A percentile compares a stretch with the other conserved stretches of the same genome.
Evolutionary conservation across 2,888 invertebrate genomes (phyloP).

Genomic region (Acanthosoma haemorrhoidale): DNA sequence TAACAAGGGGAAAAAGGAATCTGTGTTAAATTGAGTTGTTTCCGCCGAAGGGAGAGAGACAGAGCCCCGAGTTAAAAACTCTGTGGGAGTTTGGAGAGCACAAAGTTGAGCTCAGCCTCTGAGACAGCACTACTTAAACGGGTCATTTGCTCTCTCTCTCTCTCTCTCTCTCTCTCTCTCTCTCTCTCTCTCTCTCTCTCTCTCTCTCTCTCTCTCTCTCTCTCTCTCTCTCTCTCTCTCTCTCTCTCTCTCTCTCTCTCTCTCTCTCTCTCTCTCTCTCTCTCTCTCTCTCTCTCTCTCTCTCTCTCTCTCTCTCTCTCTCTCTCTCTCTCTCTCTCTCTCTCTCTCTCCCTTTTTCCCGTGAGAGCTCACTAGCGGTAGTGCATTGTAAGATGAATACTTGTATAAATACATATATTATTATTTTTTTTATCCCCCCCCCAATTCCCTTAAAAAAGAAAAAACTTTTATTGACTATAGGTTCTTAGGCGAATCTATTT

Average conservation of each 20-base stretch:
- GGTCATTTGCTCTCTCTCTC: neutral
- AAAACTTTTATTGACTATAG: too few relatives aligned
- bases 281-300: neutral
- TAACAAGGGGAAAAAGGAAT: neutral
- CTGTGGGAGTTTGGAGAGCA: neutral
- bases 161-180: neutral
- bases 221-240: too few relatives aligned
- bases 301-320: neutral
- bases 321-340: neutral
- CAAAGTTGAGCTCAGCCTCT: conserved; percentile 11
- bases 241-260: too few relatives aligned
- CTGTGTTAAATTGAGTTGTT: conserved; percentile 10
- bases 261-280: too few relatives aligned
- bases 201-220: conserved; percentile 3
- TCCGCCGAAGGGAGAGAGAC: neutral
- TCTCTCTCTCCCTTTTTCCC: neutral
- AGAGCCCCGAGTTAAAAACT: neutral
- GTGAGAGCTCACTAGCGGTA: neutral
- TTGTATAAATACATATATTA: neutral
- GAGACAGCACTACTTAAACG: conserved; percentile 9
- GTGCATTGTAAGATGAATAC: neutral
- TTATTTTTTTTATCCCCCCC: too few relatives aligned
- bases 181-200: neutral
- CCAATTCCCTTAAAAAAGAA: too few relatives aligned
- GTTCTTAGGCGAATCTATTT: too few relatives aligned